Evolutionary conservation across 2,888 invertebrate genomes (phyloP).

Genomic region (Hydrotaea diabolus): DNA sequence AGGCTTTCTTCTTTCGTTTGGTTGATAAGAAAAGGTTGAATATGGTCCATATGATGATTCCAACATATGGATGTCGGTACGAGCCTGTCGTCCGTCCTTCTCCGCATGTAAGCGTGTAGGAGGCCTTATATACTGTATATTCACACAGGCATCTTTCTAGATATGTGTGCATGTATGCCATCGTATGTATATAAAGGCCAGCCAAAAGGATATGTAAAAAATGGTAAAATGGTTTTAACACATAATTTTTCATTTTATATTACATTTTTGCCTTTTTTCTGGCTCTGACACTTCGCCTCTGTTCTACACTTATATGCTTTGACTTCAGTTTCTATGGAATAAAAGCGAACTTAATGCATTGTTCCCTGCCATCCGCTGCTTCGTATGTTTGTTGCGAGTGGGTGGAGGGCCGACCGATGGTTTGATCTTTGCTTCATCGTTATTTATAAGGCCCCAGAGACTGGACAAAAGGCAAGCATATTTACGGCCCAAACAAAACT

Average conservation of each 20-base stretch:
- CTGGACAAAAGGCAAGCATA: constrained; percentile 34
- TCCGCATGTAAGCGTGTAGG: background rate
- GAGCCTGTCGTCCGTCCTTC: constrained; percentile 32
- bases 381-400: background rate
- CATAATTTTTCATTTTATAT: constrained; percentile 65
- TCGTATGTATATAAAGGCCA: background rate
- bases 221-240: constrained; percentile 56
- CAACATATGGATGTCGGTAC: constrained; percentile 6
- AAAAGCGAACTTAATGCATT: constrained; percentile 47
- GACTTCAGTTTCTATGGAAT: background rate
- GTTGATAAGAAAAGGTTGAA: constrained; percentile 19
- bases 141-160: background rate
- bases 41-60: constrained; percentile 2
- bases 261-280: constrained; percentile 29
- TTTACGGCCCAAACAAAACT: constrained; percentile 30
- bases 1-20: background rate
- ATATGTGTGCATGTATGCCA: too few relatives aligned
- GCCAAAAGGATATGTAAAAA: constrained; percentile 51
- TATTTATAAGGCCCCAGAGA: constrained; percentile 58
- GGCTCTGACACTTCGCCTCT: background rate
- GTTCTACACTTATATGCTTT: background rate
- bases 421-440: constrained; percentile 44
- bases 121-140: background rate
- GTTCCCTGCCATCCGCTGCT: background rate
- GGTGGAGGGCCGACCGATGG: constrained; percentile 8